These are phyloP conservation scores for Blomia tropicalis DNA, from an alignment of 2,888 invertebrate genomes.

Conservation along the genomic window DNA sequence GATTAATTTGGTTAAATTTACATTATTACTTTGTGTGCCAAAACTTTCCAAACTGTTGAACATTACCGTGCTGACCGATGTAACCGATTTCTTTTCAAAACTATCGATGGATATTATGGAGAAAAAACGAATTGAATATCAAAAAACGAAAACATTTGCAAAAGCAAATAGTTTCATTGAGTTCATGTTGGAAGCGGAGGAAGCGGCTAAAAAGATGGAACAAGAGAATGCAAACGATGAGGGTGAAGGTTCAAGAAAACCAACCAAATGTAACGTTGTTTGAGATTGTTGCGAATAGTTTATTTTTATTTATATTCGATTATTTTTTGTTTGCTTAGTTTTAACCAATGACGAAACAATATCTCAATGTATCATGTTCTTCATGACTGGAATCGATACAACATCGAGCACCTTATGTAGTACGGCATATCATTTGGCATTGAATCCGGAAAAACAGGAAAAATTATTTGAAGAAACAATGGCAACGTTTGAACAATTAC, in stretches of 20 bases:
- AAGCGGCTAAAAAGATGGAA: background rate
- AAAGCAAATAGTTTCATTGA: slow-evolving; percentile 7
- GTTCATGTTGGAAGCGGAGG: background rate
- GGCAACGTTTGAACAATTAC: background rate
- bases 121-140: background rate
- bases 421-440: background rate
- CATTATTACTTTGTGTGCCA: background rate
- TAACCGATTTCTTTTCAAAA: background rate
- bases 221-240: background rate
- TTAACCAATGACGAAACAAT: background rate
- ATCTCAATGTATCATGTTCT: slow-evolving; percentile 3
- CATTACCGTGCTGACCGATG: background rate
- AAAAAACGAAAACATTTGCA: background rate
- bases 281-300: background rate
- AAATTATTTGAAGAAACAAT: background rate
- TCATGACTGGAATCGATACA: background rate
- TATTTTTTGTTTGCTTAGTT: background rate
- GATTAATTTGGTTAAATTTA: background rate
- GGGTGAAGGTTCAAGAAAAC: background rate
- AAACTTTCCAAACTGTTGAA: background rate
- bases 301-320: background rate
- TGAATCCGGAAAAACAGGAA: background rate
- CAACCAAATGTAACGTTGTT: background rate
- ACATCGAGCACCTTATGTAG: background rate
- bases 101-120: background rate